Evolutionary conservation across 2,797 vertebrate genomes (phyloP).

Genomic region (Iguana delicatissima): DNA sequence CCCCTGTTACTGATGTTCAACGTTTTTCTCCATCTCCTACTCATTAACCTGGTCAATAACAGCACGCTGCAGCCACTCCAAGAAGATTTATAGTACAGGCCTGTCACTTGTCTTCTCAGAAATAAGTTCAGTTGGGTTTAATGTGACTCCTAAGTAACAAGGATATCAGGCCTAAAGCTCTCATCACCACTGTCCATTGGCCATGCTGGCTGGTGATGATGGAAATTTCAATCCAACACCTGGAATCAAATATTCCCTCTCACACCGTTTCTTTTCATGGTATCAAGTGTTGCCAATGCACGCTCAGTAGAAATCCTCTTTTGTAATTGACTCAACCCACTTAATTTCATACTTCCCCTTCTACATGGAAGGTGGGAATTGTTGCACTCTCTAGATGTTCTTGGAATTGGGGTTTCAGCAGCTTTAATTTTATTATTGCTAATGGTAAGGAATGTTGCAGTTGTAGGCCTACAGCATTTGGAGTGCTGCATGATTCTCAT

Average conservation of each 20-base stretch:
- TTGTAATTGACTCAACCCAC: not conserved
- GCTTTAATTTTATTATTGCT: too few species aligned
- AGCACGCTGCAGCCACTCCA: not conserved
- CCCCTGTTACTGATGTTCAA: not conserved
- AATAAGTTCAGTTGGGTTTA: not conserved
- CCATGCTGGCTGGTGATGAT: not conserved
- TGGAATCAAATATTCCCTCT: not conserved
- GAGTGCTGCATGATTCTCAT: too few species aligned
- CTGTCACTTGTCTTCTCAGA: not conserved
- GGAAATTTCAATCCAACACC: not conserved
- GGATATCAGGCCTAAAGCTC: not conserved
- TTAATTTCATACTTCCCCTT: not conserved
- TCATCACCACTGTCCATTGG: not conserved
- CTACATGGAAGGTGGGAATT: too few species aligned
- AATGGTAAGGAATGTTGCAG: too few species aligned
- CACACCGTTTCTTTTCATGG: not conserved
- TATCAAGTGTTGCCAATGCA: not conserved
- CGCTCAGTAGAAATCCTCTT: not conserved
- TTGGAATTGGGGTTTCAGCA: too few species aligned
- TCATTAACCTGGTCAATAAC: not conserved
- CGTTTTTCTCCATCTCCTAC: not conserved
- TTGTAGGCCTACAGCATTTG: too few species aligned
- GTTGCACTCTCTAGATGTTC: too few species aligned
- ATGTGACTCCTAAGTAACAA: not conserved
- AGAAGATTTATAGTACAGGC: not conserved